Evolutionary conservation across 2,888 invertebrate species (phyloP).

Genomic region (Theretra japonica): DNA sequence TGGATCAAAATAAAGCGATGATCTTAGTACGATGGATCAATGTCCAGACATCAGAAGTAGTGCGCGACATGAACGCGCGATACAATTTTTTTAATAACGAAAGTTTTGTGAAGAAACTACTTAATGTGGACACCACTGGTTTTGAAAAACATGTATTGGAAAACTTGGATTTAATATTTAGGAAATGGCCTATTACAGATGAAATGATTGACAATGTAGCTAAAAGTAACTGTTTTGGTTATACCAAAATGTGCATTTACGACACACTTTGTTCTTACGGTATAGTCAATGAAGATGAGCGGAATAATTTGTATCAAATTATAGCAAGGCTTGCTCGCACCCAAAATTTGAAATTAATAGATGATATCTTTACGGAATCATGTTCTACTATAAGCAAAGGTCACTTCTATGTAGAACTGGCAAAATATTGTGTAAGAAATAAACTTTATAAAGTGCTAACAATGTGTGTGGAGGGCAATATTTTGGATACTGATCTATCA

Average conservation of each 20-base stretch:
- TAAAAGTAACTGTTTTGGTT: constrained; percentile 74
- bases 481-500: constrained; percentile 70
- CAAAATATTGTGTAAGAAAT: constrained; percentile 81
- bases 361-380: constrained; percentile 82
- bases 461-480: constrained; percentile 77
- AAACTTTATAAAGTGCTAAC: constrained; percentile 82
- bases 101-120: constrained; percentile 70
- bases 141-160: constrained; percentile 68
- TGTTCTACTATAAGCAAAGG: constrained; percentile 76
- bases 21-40: constrained; percentile 86
- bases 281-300: constrained; percentile 86
- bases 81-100: constrained; percentile 78
- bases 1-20: constrained; percentile 85
- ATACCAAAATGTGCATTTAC: constrained; percentile 83
- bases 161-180: constrained; percentile 79
- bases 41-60: constrained; percentile 79
- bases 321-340: constrained; percentile 86
- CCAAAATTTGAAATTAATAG: constrained; percentile 80
- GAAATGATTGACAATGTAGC: constrained; percentile 85
- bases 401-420: constrained; percentile 81
- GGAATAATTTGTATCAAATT: constrained; percentile 80
- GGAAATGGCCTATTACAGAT: constrained; percentile 82
- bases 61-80: constrained; percentile 77
- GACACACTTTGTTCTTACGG: constrained; percentile 87
- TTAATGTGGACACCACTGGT: constrained; percentile 75